Evolutionary conservation across 2,888 invertebrate species (phyloP), one percentile per base, ranked within the genome.

Genomic region (Mesochorus sp.): DNA sequence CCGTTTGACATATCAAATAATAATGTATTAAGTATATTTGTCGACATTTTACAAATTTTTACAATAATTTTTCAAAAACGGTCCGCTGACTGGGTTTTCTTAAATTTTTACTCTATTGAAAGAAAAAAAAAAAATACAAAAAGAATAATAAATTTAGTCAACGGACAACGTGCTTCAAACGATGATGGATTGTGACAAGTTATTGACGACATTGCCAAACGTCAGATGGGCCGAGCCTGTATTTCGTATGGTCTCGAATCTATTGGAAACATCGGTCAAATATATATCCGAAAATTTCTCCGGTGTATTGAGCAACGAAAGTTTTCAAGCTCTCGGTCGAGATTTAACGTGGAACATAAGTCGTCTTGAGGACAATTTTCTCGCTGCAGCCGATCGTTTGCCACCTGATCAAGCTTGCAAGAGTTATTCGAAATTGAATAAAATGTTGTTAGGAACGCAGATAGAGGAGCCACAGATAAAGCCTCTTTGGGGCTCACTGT

Each of bases 171-270:
- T 98, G 24, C 92, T 98, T 61, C 96, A 97, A 84, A 95, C 95
- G 0, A 94, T 97, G 75, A 93, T 96, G 87, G 95, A 96, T 76
- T 97, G 97, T 89, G 97, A 97, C 88, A 95, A 96, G 92, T 91
- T 96, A 81, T 92, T 95, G 83, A 94, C 95, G 1, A 95, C 95
- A 42, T 92, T 97, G 80, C 96, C 97, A 5, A 94, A 94, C 79
- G 94, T 95, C 44, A 94, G 96, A 76, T 98, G 98, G 97, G 95
- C 97, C 0, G 96, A 96, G 81, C 93, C 94, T 1, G 95, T 97
- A 10, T 95, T 95, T 81, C 94, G 94, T 77, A 92, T 97, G 88
- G 95, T 96, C 24, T 94, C 95, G 2, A 95, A 96, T 85, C 92
- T 98, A 10, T 92, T 97, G 57, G 97, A 96, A 85, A 94, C 95